Evolutionary conservation across 2,888 invertebrate species (phyloP).

Genomic region (Noctua fimbriata): DNA sequence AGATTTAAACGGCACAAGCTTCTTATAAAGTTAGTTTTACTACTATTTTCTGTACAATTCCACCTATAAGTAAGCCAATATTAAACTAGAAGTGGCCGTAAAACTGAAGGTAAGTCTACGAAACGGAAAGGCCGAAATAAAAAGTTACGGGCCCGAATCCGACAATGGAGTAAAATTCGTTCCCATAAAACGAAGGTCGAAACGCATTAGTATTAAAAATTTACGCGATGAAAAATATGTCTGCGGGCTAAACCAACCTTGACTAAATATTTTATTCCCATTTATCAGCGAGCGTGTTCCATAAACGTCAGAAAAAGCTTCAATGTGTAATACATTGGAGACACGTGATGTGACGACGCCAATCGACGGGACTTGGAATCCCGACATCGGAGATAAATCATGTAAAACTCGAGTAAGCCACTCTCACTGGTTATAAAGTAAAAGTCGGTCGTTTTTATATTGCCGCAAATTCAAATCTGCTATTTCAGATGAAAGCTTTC

Average conservation of each 20-base stretch:
- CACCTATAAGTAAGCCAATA: slow-evolving; percentile 21
- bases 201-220: slow-evolving; percentile 62
- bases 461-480: slow-evolving; percentile 17
- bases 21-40: slow-evolving; percentile 14
- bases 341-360: slow-evolving; percentile 60
- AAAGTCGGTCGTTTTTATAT: slow-evolving; percentile 47
- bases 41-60: slow-evolving; percentile 23
- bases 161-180: slow-evolving; percentile 50
- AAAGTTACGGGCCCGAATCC: slow-evolving; percentile 49
- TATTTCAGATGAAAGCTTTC: slow-evolving; percentile 33
- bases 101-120: slow-evolving; percentile 46
- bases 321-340: slow-evolving; percentile 64
- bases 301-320: slow-evolving; percentile 66
- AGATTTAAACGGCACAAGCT: slow-evolving; percentile 5
- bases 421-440: slow-evolving; percentile 52
- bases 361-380: slow-evolving; percentile 48
- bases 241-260: slow-evolving; percentile 46
- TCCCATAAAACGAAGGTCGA: slow-evolving; percentile 57
- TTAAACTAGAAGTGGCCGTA: slow-evolving; percentile 43
- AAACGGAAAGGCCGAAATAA: slow-evolving; percentile 50
- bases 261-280: slow-evolving; percentile 65
- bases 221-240: slow-evolving; percentile 61
- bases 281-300: slow-evolving; percentile 61
- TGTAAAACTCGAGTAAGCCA: slow-evolving; percentile 54
- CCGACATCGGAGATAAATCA: slow-evolving; percentile 62